Evolutionary conservation across 1,140 invertebrate species (phyloP).

Genomic region (Drosophila rhopaloa): DNA sequence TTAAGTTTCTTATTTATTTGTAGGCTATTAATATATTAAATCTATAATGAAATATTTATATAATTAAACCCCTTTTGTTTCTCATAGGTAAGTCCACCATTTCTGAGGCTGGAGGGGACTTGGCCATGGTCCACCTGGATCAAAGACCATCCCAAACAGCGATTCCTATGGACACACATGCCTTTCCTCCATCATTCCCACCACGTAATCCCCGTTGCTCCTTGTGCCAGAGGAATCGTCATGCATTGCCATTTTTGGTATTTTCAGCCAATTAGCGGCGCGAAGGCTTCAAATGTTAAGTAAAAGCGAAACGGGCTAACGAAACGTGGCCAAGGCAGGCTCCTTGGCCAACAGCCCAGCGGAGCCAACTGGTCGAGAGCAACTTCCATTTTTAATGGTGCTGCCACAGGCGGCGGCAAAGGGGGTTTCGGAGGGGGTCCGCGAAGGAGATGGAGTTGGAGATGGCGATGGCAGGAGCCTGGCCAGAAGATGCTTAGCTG

Average conservation of each 20-base stretch:
- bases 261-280: slow-evolving; percentile 83
- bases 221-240: slow-evolving; percentile 42
- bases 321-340: slow-evolving; percentile 70
- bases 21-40: too few species aligned
- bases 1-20: too few species aligned
- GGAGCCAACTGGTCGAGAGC: slow-evolving; percentile 62
- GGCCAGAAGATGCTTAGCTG: slow-evolving; percentile 51
- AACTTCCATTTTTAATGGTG: slow-evolving; percentile 82
- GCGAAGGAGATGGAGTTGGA: neutral
- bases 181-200: slow-evolving; percentile 7
- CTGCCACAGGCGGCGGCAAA: slow-evolving; percentile 24
- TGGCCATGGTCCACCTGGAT: neutral
- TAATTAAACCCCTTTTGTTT: too few species aligned
- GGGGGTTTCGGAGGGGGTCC: slow-evolving; percentile 6
- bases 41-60: too few species aligned
- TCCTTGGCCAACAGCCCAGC: slow-evolving; percentile 44
- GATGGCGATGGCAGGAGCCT: neutral
- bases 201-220: slow-evolving; percentile 12
- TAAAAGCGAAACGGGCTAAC: slow-evolving; percentile 77
- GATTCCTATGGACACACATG: slow-evolving; percentile 15
- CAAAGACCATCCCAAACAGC: slow-evolving; percentile 23
- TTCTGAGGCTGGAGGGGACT: too few species aligned
- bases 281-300: slow-evolving; percentile 82
- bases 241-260: slow-evolving; percentile 83
- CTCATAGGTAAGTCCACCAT: too few species aligned